Percentiles rank a stretch among this genome's conserved stretches.
These are phyloP conservation scores for Aspidiotus rigidus DNA, from an alignment of 2,888 invertebrate species.

Conservation along the genomic window DNA sequence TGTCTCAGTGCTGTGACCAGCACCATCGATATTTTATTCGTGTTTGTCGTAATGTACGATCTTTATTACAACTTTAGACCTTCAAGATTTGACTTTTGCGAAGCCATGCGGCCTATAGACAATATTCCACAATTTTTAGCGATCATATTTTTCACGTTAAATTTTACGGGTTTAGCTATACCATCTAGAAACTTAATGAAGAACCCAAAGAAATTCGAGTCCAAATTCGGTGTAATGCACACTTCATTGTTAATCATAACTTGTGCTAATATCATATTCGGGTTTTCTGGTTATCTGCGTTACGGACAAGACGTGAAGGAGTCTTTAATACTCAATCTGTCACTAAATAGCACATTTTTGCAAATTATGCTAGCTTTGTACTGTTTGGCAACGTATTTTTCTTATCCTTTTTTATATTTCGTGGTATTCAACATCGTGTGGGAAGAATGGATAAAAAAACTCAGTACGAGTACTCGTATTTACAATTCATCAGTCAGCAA, in stretches of 20 bases:
- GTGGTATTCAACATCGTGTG: constrained; percentile 25
- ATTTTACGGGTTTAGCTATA: constrained; percentile 23
- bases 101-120: background rate
- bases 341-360: background rate
- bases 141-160: constrained; percentile 24
- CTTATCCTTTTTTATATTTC: constrained; percentile 16
- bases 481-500: constrained; percentile 1
- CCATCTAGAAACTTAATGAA: constrained; percentile 26
- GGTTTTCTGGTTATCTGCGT: constrained; percentile 11
- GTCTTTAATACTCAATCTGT: constrained; percentile 19
- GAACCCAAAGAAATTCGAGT: constrained; percentile 21
- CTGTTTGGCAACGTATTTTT: constrained; percentile 13
- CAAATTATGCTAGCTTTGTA: constrained; percentile 16
- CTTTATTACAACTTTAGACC: background rate
- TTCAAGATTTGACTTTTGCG: background rate
- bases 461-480: background rate
- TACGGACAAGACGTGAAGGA: constrained; percentile 17
- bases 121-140: constrained; percentile 22
- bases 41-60: background rate
- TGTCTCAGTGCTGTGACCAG: constrained; percentile 12
- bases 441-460: constrained; percentile 20
- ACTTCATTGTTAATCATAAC: constrained; percentile 11
- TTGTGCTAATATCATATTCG: constrained; percentile 12
- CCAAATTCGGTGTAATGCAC: constrained; percentile 15
- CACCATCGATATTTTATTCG: constrained; percentile 19